Evolutionary conservation across 1,140 invertebrate species (phyloP).

Genomic region (Nymphalis io): DNA sequence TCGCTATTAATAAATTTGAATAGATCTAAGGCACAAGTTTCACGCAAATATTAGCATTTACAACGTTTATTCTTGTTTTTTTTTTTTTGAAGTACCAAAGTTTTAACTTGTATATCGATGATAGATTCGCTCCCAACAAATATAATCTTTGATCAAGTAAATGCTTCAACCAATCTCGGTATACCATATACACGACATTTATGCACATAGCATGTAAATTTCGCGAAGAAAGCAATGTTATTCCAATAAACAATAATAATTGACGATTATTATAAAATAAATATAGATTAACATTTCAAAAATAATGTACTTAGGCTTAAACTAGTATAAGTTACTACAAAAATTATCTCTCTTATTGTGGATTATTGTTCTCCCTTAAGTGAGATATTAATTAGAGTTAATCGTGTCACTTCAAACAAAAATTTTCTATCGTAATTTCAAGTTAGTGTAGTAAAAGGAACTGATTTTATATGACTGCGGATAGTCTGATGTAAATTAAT

Average conservation of each 20-base stretch:
- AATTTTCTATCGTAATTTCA: slow-evolving; percentile 52
- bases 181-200: slow-evolving; percentile 27
- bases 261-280: slow-evolving; percentile 47
- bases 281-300: slow-evolving; percentile 61
- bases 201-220: slow-evolving; percentile 28
- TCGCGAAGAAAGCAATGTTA: slow-evolving; percentile 29
- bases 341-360: slow-evolving; percentile 35
- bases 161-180: slow-evolving; percentile 32
- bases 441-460: slow-evolving; percentile 51
- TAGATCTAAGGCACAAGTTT: slow-evolving; percentile 19
- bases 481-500: slow-evolving; percentile 55
- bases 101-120: slow-evolving; percentile 36
- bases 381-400: slow-evolving; percentile 46
- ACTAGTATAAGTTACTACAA: slow-evolving; percentile 50
- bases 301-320: slow-evolving; percentile 68
- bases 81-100: slow-evolving; percentile 37
- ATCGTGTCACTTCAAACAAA: slow-evolving; percentile 61
- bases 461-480: slow-evolving; percentile 48
- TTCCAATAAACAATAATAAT: slow-evolving; percentile 37
- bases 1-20: slow-evolving; percentile 15
- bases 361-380: too few species aligned
- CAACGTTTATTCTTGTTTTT: slow-evolving; percentile 12
- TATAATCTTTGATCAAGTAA: slow-evolving; percentile 35
- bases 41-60: slow-evolving; percentile 22
- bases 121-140: slow-evolving; percentile 33